Percentiles rank a stretch among this genome's conserved stretches.
phyloP scores from a whole-genome alignment of 2,113 vertebrate genomes.

The Zapus hudsonius region DNA sequence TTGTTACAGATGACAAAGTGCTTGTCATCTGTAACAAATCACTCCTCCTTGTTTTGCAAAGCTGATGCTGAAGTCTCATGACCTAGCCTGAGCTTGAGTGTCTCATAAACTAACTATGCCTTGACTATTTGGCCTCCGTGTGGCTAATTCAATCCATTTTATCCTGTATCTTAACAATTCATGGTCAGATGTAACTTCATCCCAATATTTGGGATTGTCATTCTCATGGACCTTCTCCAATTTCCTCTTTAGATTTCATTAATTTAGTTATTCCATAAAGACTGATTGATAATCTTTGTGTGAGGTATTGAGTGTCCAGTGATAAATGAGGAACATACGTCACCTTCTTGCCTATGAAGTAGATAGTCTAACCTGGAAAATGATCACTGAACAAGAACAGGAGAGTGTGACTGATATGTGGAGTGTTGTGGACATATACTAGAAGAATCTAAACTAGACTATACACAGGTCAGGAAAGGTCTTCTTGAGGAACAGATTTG shows the following conservation, averaged over 20 bases:
- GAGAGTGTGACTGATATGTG: background rate
- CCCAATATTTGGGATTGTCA: background rate
- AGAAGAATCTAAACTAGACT: background rate
- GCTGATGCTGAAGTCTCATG: background rate
- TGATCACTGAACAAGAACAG: background rate
- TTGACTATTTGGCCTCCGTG: background rate
- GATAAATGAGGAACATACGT: background rate
- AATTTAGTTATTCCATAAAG: background rate
- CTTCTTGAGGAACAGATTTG: background rate
- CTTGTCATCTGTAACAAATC: background rate
- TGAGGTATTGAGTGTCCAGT: background rate
- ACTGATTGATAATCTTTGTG: background rate
- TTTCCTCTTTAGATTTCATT: background rate
- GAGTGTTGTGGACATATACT: background rate
- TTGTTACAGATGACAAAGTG: background rate
- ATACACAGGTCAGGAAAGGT: background rate
- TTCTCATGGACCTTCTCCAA: background rate
- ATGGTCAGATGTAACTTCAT: background rate
- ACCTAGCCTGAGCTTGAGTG: background rate
- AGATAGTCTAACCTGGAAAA: background rate
- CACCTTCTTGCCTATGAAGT: background rate
- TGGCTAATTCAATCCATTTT: background rate
- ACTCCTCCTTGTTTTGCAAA: slow-evolving; percentile 6
- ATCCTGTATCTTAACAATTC: background rate
- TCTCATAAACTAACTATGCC: background rate